Conservation (phyloP, 1,140 invertebrate genomes). For the Neuroterus valhalla region DNA sequence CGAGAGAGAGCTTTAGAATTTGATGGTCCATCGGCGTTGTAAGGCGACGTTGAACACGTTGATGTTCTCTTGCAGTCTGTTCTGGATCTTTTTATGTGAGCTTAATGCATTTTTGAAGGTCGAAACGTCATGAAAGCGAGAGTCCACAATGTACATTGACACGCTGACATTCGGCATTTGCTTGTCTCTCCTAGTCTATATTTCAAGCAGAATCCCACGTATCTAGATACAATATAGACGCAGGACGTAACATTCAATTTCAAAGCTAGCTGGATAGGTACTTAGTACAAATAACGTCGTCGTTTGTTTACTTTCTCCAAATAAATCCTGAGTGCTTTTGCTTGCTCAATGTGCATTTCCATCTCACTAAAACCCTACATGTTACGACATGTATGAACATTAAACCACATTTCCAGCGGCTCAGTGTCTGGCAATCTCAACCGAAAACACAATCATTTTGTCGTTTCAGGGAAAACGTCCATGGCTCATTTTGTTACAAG, state of each 20-base stretch:
- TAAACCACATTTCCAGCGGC: constrained; percentile 5
- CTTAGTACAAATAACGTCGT: constrained; percentile 7
- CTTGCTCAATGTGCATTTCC: constrained; percentile 14
- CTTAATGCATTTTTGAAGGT: constrained; percentile 64
- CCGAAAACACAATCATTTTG: background rate
- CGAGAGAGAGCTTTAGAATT: constrained; percentile 55
- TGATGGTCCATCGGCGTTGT: constrained; percentile 51
- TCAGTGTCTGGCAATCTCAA: background rate
- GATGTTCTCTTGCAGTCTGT: constrained; percentile 41
- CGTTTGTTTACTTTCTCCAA: constrained; percentile 26
- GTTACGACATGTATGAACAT: constrained; percentile 1
- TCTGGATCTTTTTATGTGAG: constrained; percentile 54
- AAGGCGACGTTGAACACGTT: constrained; percentile 38
- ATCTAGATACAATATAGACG: constrained; percentile 12
- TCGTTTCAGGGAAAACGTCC: background rate
- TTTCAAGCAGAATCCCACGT: constrained; percentile 21
- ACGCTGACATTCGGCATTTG: constrained; percentile 17
- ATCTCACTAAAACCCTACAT: background rate
- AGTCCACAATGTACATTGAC: constrained; percentile 55
- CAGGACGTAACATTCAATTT: constrained; percentile 26
- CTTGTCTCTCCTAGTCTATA: background rate
- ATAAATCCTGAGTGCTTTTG: constrained; percentile 28
- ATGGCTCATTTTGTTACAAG: too few relatives aligned
- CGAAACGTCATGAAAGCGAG: constrained; percentile 61
- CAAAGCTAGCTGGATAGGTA: background rate